Evolutionary conservation across 2,113 vertebrate species (phyloP), one percentile per base, ranked within the genome.

Genomic region (Narcine bancroftii): DNA sequence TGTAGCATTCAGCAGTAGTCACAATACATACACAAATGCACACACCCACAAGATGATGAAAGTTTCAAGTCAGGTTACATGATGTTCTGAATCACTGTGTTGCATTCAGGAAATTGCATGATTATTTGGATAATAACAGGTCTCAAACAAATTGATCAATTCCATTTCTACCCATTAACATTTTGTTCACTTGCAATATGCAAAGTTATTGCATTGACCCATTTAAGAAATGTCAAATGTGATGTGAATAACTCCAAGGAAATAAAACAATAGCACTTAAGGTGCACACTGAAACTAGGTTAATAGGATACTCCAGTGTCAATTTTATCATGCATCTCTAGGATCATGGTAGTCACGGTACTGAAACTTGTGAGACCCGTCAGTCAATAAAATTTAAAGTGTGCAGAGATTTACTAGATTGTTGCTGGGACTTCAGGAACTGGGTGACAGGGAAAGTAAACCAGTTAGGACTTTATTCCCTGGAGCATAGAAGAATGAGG

Each of bases 21-120:
- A n/a, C n/a, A n/a, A n/a, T n/a, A n/a, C n/a, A n/a, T n/a, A n/a
- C n/a, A 26, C 19, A 69, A 5, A 26, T 1, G 19, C 66, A 69
- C 19, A 69, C 66, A 5, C 66, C 21, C 36, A 87, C 17, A 19
- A 63, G 81, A 87, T 87, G 81, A 87, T 87, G 81, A 87, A 87
- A 87, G 81, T 60, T 60, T 53, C 56, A 60, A 63, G 19, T n/a
- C 53, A 39, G 36, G 50, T 87, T 87, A 87, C 81, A 87, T 39
- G 50, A 6, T 60, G 81, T 24, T 87, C 81, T 87, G 50, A 87
- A 36, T 60, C 53, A 87, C 81, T 5, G 15, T 36, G 0, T 36
- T 50, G 47, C 53, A 60, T 87, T 50, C 53, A 87, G 17, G 53
- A n/a, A 60, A 53, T 87, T 87, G 81, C 81, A 63, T n/a, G n/a